phyloP scores from a whole-genome alignment of 1,140 invertebrate genomes.

The Hyles euphorbiae region DNA sequence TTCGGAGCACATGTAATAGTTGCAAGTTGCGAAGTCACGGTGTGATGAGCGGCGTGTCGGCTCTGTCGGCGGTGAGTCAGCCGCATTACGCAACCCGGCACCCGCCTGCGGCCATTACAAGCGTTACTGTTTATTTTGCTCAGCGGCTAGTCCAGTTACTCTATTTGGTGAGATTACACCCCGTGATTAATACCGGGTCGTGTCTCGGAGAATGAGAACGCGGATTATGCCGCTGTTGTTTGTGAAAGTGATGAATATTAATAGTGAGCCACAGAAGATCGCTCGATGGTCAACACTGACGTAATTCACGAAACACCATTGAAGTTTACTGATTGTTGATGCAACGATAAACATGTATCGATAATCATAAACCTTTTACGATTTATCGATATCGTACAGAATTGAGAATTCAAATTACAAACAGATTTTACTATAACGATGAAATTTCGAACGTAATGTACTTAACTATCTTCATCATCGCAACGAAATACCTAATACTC shows the following conservation, averaged over 20 bases:
- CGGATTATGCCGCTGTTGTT: slow-evolving; percentile 24
- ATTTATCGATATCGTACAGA: slow-evolving; percentile 10
- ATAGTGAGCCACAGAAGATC: slow-evolving; percentile 3
- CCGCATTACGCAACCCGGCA: slow-evolving; percentile 53
- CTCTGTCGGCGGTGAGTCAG: slow-evolving; percentile 43
- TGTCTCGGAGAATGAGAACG: slow-evolving; percentile 20
- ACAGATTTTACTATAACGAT: background rate
- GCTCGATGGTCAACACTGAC: background rate
- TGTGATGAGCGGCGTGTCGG: slow-evolving; percentile 31
- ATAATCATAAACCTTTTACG: slow-evolving; percentile 12
- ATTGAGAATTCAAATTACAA: slow-evolving; percentile 3
- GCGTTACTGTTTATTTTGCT: slow-evolving; percentile 47
- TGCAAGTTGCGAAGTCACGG: slow-evolving; percentile 49
- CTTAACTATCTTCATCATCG: too few relatives aligned
- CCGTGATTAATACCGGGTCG: slow-evolving; percentile 49
- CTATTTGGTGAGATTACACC: slow-evolving; percentile 49
- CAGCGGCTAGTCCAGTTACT: slow-evolving; percentile 24
- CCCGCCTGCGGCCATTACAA: slow-evolving; percentile 30
- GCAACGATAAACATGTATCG: slow-evolving; percentile 8
- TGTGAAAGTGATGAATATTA: slow-evolving; percentile 30
- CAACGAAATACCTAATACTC: too few relatives aligned
- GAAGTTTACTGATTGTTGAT: background rate
- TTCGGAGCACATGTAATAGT: slow-evolving; percentile 39
- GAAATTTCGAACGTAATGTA: too few relatives aligned
- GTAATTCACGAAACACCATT: background rate